Base-by-base conservation (phyloP, 2,113 vertebrate genomes). In the Pyrgilauda ruficollis region DNA sequence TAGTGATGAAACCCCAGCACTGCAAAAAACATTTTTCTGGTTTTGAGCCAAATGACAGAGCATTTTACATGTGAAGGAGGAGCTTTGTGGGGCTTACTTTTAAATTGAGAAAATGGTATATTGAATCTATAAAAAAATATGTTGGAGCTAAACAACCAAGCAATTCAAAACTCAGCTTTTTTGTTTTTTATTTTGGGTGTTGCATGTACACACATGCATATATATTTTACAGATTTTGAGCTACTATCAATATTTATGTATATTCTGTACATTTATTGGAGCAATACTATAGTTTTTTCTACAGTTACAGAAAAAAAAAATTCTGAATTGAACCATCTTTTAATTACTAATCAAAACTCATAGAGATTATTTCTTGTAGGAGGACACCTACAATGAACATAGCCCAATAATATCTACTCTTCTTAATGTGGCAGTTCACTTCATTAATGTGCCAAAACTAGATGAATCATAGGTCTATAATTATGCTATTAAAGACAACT, bases 391-490 rank as follows among this genome's bases (percentile, higher is more conserved):
- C 41, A 75, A 33, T 83, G 44, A 94, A 46, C 30, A 87, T 20
- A 84, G 23, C 44, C 67, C n/a, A 87, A 47, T 22, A 89, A 87
- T 59, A 75, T 21, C 63, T 49, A 63, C 43, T 84, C 26, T 85
- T 92, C 66, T 78, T 81, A 69, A 80, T 73, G 55, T 79, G 72
- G 61, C 64, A 84, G 33, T 76, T 91, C 70, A 84, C 46, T 79
- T 84, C 64, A 84, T 96, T 93, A 92, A 73, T 24, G 73, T 90
- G 64, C 31, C 90, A 94, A 75, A 94, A 79, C 35, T 77, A 62
- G 58, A 88, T 82, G 82, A 95, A 91, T 91, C 91, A 90, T 62
- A 86, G 33, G 16, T 53, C 81, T 86, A 56, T 90, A 94, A 95
- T 93, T 84, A 90, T 41, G 19, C 39, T 86, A 59, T 83, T 91